These are phyloP conservation scores for Hermaeophaga mercurialis DNA, from an alignment of 2,888 invertebrate genomes.

Conservation along the genomic window DNA sequence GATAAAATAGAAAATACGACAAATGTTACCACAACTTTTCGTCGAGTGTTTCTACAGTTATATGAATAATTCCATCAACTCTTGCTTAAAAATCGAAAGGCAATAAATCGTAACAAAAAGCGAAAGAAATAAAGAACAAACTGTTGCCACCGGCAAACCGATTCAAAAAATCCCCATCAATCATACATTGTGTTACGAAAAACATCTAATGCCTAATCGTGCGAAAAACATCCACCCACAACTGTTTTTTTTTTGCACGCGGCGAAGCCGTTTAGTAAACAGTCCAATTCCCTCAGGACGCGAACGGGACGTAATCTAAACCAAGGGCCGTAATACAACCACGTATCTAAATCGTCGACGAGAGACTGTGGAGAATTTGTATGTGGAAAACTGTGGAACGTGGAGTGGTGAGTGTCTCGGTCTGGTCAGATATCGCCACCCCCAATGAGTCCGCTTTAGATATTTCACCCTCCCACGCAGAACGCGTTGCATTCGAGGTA, in stretches of 20 bases:
- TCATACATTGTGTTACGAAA: slow-evolving; percentile 1
- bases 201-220: background rate
- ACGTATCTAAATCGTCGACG: slow-evolving; percentile 2
- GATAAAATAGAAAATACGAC: too few species aligned
- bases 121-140: slow-evolving; percentile 3
- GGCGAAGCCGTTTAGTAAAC: background rate
- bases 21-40: too few species aligned
- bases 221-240: background rate
- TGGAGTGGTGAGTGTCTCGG: slow-evolving; percentile 11
- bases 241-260: background rate
- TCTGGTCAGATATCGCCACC: slow-evolving; percentile 21
- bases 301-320: slow-evolving; percentile 5
- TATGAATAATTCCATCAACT: too few species aligned
- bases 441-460: slow-evolving; percentile 21
- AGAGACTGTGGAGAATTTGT: slow-evolving; percentile 12
- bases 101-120: background rate
- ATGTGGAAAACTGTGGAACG: background rate
- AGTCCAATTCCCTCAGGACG: background rate
- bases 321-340: slow-evolving; percentile 1
- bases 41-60: too few species aligned
- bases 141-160: slow-evolving; percentile 6
- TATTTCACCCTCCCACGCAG: slow-evolving; percentile 23
- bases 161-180: background rate
- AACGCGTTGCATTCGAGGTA: background rate
- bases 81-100: too few species aligned